Percentiles rank a stretch among this genome's conserved stretches.
These are phyloP conservation scores for Argya squamiceps DNA, from an alignment of 2,797 vertebrate genomes.

Conservation along the genomic window DNA sequence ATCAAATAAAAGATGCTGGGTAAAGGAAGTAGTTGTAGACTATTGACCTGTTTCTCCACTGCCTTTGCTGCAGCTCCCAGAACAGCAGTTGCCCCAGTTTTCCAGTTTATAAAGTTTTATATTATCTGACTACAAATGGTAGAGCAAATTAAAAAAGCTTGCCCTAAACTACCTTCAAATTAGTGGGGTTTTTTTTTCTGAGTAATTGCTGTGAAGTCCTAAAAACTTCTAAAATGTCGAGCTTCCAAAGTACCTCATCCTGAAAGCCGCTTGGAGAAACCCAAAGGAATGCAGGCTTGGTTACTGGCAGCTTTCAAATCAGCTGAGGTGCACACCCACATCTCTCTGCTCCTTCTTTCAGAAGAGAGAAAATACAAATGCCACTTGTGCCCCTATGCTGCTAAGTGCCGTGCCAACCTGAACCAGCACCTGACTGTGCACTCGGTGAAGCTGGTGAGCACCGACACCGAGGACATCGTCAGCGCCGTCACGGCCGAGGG, in stretches of 20 bases:
- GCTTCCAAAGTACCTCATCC: not conserved
- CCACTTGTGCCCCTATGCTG: conserved; percentile 98
- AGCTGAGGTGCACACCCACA: not conserved
- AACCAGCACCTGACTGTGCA: conserved; percentile 99
- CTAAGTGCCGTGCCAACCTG: conserved; percentile 98
- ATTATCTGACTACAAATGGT: not conserved
- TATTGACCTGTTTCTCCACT: not conserved
- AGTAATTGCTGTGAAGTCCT: not conserved
- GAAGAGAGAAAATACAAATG: conserved; percentile 99
- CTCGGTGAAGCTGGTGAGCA: conserved; percentile 97
- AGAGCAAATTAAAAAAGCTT: not conserved
- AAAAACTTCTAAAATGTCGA: not conserved
- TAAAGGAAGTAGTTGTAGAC: not conserved
- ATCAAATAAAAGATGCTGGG: not conserved
- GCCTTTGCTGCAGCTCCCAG: not conserved
- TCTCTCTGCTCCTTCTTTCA: conserved; percentile 70
- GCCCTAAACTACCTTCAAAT: not conserved
- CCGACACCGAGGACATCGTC: conserved; percentile 93
- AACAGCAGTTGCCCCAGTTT: not conserved
- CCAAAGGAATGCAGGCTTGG: not conserved
- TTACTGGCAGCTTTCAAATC: not conserved
- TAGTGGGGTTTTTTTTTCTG: not conserved
- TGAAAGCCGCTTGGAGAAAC: not conserved
- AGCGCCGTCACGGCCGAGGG: conserved; percentile 90
- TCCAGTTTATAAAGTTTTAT: conserved; percentile 19